phyloP scores from a whole-genome alignment of 2,113 vertebrate species.

The Numida meleagris region DNA sequence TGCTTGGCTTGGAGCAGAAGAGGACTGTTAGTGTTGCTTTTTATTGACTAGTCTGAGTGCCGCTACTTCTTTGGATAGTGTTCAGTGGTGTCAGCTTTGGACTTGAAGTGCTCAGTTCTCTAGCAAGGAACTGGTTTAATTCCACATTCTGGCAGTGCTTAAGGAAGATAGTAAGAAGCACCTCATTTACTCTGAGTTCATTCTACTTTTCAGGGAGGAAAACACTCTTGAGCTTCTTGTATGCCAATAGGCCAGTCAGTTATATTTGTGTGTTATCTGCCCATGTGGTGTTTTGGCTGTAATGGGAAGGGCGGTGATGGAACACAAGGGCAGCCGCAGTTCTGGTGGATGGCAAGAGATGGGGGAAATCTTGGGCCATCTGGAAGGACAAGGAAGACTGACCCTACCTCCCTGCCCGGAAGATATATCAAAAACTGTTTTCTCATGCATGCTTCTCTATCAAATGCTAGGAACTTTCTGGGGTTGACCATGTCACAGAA shows the following conservation, averaged over 20 bases:
- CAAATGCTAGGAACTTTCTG: background rate
- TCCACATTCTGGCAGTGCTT: background rate
- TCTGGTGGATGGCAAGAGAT: background rate
- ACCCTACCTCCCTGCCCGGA: no score
- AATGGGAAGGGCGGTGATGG: background rate
- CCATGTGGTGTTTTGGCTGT: background rate
- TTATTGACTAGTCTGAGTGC: background rate
- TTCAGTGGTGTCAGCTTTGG: background rate
- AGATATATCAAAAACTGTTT: background rate
- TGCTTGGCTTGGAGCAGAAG: background rate
- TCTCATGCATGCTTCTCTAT: background rate
- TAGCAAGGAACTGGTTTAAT: background rate
- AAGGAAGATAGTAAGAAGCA: background rate
- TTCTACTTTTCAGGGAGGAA: background rate
- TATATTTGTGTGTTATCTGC: background rate
- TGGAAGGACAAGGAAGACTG: background rate
- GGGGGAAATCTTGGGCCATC: fast-evolving
- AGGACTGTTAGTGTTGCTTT: background rate
- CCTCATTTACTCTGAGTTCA: background rate
- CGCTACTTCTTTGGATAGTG: background rate
- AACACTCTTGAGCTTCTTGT: background rate
- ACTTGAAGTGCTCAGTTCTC: background rate
- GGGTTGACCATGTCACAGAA: background rate
- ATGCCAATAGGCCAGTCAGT: background rate
- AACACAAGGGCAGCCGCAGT: background rate